Conservation (phyloP, 2,888 invertebrate genomes). For the Lithophane ornitopus region DNA sequence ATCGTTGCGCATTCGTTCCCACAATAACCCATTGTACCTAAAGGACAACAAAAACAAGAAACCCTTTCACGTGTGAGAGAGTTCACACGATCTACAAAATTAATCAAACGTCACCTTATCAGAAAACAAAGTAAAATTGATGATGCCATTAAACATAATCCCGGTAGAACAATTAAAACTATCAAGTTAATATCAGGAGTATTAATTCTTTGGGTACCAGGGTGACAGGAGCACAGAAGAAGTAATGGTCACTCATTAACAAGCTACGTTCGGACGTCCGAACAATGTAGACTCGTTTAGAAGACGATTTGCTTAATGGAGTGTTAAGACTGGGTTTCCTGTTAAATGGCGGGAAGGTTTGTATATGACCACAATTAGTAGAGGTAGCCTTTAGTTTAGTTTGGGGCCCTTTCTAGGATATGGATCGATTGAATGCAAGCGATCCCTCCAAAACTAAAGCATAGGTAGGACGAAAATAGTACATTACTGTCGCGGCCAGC, state of each 20-base stretch:
- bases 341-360: conserved; percentile 62
- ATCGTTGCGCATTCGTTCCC: conserved; percentile 28
- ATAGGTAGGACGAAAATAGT: background rate
- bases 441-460: accelerated
- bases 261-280: conserved; percentile 33
- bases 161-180: conserved; percentile 69
- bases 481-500: too few relatives aligned
- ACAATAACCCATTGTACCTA: conserved; percentile 30
- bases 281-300: conserved; percentile 66
- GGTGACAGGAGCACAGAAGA: conserved; percentile 66
- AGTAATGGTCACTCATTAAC: conserved; percentile 74
- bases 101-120: conserved; percentile 30
- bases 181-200: conserved; percentile 65
- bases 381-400: conserved; percentile 8
- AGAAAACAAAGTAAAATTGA: conserved; percentile 56
- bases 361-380: conserved; percentile 59
- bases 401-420: conserved; percentile 7
- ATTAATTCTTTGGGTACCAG: conserved; percentile 72
- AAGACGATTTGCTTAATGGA: conserved; percentile 62
- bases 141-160: conserved; percentile 57
- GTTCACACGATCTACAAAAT: conserved; percentile 53
- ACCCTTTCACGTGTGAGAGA: conserved; percentile 38
- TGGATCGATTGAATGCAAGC: background rate
- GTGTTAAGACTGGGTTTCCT: conserved; percentile 59
- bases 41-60: conserved; percentile 32